A percentile compares a stretch with the other conserved stretches of the same genome.
phyloP scores from a whole-genome alignment of 2,888 invertebrate species.

The Troides helena region DNA sequence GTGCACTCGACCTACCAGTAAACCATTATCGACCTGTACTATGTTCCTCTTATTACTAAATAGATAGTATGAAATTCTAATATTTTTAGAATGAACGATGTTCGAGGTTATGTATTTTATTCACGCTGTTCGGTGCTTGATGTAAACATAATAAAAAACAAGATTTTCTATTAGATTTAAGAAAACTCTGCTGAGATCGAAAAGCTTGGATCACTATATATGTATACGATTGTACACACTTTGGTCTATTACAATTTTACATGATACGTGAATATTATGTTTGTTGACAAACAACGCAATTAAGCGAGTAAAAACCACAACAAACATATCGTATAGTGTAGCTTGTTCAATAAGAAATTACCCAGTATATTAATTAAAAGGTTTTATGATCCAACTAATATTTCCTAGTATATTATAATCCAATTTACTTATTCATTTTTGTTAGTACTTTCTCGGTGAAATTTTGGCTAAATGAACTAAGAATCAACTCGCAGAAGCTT shows the following conservation, averaged over 20 bases:
- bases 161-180: background rate
- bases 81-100: background rate
- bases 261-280: background rate
- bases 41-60: too few species aligned
- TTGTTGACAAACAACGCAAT: conserved; percentile 7
- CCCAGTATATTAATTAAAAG: conserved; percentile 11
- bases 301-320: conserved; percentile 10
- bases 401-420: too few species aligned
- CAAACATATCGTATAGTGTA: background rate
- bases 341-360: conserved; percentile 13
- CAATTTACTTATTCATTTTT: too few species aligned
- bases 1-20: too few species aligned
- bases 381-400: background rate
- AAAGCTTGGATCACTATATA: background rate
- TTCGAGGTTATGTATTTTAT: background rate
- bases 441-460: too few species aligned
- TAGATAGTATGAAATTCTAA: background rate
- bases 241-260: background rate
- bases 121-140: background rate
- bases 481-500: too few species aligned
- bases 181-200: background rate
- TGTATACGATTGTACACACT: background rate
- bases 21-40: too few species aligned
- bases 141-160: background rate
- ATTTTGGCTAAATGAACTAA: too few species aligned